Percentiles rank a stretch among this genome's conserved stretches.
Evolutionary conservation across 2,888 invertebrate species (phyloP).

Genomic region (Pilophorus perplexus): DNA sequence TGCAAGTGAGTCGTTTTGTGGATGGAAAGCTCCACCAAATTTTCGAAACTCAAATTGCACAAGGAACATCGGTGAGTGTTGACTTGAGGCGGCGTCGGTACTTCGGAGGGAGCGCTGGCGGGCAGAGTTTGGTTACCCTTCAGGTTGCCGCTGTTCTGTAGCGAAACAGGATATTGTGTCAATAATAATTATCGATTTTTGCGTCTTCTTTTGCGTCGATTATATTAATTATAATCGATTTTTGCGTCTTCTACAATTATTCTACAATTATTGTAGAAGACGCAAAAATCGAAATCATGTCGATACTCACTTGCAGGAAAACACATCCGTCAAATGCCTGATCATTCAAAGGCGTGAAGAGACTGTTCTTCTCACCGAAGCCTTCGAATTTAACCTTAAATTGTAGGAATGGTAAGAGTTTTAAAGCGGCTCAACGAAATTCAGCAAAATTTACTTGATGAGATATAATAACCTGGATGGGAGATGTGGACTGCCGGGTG

Average conservation of each 20-base stretch:
- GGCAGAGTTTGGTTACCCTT: background rate
- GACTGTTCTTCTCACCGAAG: background rate
- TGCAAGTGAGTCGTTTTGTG: constrained; percentile 42
- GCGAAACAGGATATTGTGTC: background rate
- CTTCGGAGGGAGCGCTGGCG: background rate
- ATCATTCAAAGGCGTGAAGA: constrained; percentile 7
- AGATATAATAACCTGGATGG: too few relatives aligned
- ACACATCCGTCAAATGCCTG: constrained; percentile 34
- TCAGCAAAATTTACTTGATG: background rate
- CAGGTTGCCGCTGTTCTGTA: constrained; percentile 27
- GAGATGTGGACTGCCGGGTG: too few relatives aligned
- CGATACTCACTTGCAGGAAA: constrained; percentile 29
- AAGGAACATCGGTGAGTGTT: constrained; percentile 28
- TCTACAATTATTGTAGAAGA: background rate
- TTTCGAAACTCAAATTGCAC: constrained; percentile 35
- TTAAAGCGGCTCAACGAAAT: background rate
- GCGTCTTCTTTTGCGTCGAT: too few relatives aligned
- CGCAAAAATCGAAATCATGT: background rate
- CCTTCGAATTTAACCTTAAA: background rate
- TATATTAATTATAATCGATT: too few relatives aligned
- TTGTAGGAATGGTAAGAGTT: background rate
- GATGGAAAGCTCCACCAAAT: constrained; percentile 26
- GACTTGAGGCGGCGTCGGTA: background rate
- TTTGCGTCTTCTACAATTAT: too few relatives aligned
- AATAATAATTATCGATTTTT: too few relatives aligned